phyloP scores from a whole-genome alignment of 2,797 vertebrate species.

The Diplodus sargus region DNA sequence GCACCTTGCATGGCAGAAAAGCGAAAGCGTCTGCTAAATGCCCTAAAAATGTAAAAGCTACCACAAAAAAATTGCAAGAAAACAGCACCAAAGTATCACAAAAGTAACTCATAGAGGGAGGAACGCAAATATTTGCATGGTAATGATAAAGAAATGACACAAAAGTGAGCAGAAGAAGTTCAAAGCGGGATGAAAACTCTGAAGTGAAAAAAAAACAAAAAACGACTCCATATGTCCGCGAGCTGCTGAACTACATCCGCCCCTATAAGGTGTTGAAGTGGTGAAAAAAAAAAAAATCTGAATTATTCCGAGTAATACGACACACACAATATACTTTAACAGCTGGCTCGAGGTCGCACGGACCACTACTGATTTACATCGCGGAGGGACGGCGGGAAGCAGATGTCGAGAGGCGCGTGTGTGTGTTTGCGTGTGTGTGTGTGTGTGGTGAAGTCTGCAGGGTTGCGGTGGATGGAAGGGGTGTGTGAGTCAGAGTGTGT shows the following conservation, averaged over 20 bases:
- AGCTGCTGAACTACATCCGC: conserved; percentile 31
- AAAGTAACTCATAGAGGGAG: not conserved
- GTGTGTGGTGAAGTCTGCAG: not conserved
- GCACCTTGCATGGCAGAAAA: too few species aligned
- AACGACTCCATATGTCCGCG: conserved; percentile 20
- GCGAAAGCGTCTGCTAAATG: too few species aligned
- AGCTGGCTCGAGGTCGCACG: conserved; percentile 42
- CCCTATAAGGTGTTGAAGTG: conserved; percentile 28
- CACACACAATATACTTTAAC: conserved; percentile 53
- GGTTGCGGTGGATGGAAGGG: not conserved
- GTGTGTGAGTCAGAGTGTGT: conserved; percentile 21
- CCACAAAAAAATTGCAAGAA: too few species aligned
- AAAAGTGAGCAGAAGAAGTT: not conserved
- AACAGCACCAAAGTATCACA: not conserved
- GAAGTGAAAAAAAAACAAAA: conserved; percentile 1
- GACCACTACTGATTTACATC: conserved; percentile 48
- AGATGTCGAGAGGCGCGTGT: conserved; percentile 45
- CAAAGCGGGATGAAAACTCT: not conserved
- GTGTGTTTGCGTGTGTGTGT: not conserved
- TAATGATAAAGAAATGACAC: conserved; percentile 3
- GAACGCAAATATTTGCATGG: not conserved
- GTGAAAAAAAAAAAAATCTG: conserved; percentile 11
- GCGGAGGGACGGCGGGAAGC: conserved; percentile 19
- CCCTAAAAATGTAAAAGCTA: too few species aligned
- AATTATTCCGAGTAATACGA: conserved; percentile 50